Conservation (phyloP, 2,113 vertebrate species). For the Ameiurus melas region DNA sequence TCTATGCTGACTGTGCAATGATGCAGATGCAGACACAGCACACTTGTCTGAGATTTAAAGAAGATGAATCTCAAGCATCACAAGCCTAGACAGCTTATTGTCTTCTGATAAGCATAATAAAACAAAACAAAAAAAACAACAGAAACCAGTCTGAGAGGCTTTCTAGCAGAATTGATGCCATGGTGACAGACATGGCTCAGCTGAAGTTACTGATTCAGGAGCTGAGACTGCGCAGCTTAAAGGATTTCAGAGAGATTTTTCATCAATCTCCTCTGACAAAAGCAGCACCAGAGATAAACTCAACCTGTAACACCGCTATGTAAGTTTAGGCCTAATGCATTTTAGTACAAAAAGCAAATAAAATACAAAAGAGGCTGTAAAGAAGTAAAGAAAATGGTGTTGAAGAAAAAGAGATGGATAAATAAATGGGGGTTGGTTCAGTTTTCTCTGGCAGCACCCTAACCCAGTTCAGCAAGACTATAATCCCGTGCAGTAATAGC, state of each 20-base stretch:
- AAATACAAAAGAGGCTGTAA: too few relatives aligned
- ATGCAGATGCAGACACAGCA: neutral
- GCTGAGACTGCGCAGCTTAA: neutral
- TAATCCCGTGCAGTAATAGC: neutral
- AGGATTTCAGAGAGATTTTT: neutral
- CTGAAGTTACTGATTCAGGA: neutral
- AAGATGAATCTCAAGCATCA: neutral
- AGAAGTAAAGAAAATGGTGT: neutral
- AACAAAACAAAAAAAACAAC: neutral
- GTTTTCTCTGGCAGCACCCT: neutral
- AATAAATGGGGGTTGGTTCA: neutral
- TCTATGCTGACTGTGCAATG: neutral
- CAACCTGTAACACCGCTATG: neutral
- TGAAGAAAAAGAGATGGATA: neutral
- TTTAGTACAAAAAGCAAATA: constrained; percentile 6
- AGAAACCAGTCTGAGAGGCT: neutral
- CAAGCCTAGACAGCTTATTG: neutral
- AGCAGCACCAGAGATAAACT: neutral
- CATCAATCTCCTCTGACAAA: neutral
- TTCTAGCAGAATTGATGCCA: neutral
- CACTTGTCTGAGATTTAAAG: neutral
- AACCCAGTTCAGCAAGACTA: neutral
- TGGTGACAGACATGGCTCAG: constrained; percentile 3
- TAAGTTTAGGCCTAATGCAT: neutral
- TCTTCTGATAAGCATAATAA: neutral